Evolutionary conservation across 2,888 invertebrate genomes (phyloP).

Genomic region (Phasia obesa): DNA sequence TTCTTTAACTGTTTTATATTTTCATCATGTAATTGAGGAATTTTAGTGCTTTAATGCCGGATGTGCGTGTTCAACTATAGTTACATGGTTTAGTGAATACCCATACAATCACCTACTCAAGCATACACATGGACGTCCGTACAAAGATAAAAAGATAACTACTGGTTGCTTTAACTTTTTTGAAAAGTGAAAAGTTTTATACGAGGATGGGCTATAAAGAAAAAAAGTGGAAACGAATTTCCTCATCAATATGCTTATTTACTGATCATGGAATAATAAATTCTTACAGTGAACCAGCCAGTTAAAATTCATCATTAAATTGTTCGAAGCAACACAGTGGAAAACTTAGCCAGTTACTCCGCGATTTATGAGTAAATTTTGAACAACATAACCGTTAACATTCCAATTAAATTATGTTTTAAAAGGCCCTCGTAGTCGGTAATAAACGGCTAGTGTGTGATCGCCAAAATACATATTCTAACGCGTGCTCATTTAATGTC

Average conservation of each 20-base stretch:
- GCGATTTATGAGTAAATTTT: too few species aligned
- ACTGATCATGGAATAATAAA: too few species aligned
- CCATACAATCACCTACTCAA: not conserved
- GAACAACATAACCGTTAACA: too few species aligned
- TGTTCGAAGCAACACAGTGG: too few species aligned
- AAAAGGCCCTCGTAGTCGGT: too few species aligned
- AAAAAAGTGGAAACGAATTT: too few species aligned
- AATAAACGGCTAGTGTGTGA: too few species aligned
- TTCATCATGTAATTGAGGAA: not conserved
- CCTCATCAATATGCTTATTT: too few species aligned
- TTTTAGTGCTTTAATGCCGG: not conserved
- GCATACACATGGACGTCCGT: not conserved
- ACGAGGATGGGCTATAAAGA: not conserved
- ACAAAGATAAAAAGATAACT: not conserved
- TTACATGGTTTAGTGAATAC: slow-evolving; percentile 7
- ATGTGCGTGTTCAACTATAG: slow-evolving; percentile 20
- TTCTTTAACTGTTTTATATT: not conserved
- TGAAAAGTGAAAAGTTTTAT: not conserved
- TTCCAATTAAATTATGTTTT: too few species aligned
- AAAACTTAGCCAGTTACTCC: too few species aligned
- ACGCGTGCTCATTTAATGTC: slow-evolving; percentile 1
- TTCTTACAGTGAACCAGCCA: too few species aligned
- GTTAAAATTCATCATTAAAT: too few species aligned
- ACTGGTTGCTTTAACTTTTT: slow-evolving; percentile 1
- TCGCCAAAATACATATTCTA: not conserved